These are phyloP conservation scores for Sinelater perroti DNA, from an alignment of 2,888 invertebrate genomes.

Conservation along the genomic window DNA sequence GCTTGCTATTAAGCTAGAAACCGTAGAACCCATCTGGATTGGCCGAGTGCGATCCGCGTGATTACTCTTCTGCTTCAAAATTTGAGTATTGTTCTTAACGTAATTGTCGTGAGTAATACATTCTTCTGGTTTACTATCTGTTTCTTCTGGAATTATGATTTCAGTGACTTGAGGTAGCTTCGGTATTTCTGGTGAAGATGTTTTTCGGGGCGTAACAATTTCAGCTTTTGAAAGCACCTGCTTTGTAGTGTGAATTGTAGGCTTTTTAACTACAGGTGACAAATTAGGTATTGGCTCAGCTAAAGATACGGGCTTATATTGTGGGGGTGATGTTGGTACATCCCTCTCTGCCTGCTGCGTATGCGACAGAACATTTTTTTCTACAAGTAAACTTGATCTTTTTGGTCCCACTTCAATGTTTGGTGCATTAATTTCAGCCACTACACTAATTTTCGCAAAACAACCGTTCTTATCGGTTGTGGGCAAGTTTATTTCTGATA, in stretches of 20 bases:
- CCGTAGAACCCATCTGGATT: conserved; percentile 70
- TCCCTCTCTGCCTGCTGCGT: conserved; percentile 14
- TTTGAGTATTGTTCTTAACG: conserved; percentile 59
- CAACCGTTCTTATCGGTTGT: conserved; percentile 45
- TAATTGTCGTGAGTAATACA: conserved; percentile 58
- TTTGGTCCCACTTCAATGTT: conserved; percentile 31
- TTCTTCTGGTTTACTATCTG: conserved; percentile 51
- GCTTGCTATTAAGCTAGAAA: conserved; percentile 64
- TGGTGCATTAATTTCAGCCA: conserved; percentile 55
- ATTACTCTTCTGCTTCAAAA: conserved; percentile 53
- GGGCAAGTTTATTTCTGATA: conserved; percentile 73
- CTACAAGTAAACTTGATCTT: conserved; percentile 1
- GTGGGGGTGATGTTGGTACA: conserved; percentile 15
- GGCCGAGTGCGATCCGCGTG: conserved; percentile 55
- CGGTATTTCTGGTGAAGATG: conserved; percentile 71
- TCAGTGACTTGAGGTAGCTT: conserved; percentile 79
- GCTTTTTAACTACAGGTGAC: conserved; percentile 56
- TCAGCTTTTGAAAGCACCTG: conserved; percentile 52
- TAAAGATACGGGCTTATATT: conserved; percentile 36
- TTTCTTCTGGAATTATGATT: conserved; percentile 75
- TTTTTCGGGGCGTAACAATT: conserved; percentile 44
- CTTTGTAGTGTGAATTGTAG: conserved; percentile 56
- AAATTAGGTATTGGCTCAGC: conserved; percentile 44
- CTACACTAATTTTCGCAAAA: conserved; percentile 54
- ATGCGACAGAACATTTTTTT: conserved; percentile 6